Percentiles rank a stretch among this genome's conserved stretches.
These are phyloP conservation scores for Scolopax rusticola DNA, from an alignment of 2,797 vertebrate genomes.

Conservation along the genomic window DNA sequence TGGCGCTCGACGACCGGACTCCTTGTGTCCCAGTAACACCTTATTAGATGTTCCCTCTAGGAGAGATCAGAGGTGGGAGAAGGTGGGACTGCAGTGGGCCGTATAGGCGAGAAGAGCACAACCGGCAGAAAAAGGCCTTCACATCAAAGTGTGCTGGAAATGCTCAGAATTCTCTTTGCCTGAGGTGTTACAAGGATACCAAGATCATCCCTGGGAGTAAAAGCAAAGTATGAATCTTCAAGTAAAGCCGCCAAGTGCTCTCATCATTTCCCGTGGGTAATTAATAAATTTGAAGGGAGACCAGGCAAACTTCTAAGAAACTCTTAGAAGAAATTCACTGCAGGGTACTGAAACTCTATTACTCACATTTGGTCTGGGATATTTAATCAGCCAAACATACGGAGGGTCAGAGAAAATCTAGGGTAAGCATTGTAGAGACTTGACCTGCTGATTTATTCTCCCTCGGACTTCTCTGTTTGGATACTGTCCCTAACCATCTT, in stretches of 20 bases:
- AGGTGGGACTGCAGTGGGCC: rapidly evolving
- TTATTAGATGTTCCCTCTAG: conserved; percentile 92
- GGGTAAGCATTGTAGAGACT: rapidly evolving
- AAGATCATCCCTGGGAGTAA: not conserved
- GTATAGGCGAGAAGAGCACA: not conserved
- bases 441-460: not conserved
- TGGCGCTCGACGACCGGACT: conserved; percentile 69
- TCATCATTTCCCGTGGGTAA: not conserved
- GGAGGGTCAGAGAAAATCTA: not conserved
- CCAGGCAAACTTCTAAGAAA: too few species aligned
- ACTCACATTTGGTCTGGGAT: not conserved
- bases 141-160: not conserved
- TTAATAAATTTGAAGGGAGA: not conserved
- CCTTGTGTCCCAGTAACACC: conserved; percentile 90
- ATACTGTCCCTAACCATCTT: not conserved
- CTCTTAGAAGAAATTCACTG: not conserved
- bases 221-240: not conserved
- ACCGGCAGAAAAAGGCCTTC: not conserved
- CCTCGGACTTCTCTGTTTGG: not conserved
- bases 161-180: not conserved
- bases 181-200: not conserved
- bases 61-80: not conserved
- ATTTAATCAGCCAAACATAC: not conserved
- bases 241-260: not conserved
- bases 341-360: not conserved